phyloP scores from a whole-genome alignment of 1,140 invertebrate genomes.

The Lucilia sericata region DNA sequence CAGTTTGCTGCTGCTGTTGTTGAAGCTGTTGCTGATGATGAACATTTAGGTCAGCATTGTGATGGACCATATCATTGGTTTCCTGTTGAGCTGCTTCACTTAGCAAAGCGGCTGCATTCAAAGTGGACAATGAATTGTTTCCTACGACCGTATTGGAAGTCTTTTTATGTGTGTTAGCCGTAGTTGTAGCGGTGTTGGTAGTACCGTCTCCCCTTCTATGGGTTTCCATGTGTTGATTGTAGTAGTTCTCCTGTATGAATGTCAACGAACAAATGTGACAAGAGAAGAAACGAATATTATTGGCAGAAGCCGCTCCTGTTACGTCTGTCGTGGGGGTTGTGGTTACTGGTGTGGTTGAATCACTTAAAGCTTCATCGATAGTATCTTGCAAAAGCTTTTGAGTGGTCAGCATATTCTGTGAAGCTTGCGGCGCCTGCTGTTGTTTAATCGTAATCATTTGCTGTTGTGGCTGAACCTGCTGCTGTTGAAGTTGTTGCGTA shows the following conservation, averaged over 20 bases:
- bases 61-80: not conserved
- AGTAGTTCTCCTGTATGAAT: conserved; percentile 67
- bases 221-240: conserved; percentile 67
- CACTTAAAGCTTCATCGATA: conserved; percentile 66
- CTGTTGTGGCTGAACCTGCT: conserved; percentile 17
- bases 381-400: conserved; percentile 67
- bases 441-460: conserved; percentile 33
- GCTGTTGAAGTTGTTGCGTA: conserved; percentile 59
- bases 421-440: conserved; percentile 41
- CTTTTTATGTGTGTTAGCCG: conserved; percentile 51
- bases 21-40: conserved; percentile 29
- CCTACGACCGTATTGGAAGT: conserved; percentile 30
- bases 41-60: conserved; percentile 10
- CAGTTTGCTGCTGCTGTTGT: conserved; percentile 21
- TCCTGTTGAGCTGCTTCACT: conserved; percentile 53
- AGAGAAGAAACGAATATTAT: conserved; percentile 67
- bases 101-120: conserved; percentile 57
- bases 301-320: conserved; percentile 45
- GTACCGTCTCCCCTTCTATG: conserved; percentile 52
- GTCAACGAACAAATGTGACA: conserved; percentile 67
- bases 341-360: conserved; percentile 56
- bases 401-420: conserved; percentile 59
- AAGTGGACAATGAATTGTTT: conserved; percentile 24
- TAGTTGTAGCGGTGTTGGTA: conserved; percentile 50
- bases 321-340: conserved; percentile 45